Base-by-base conservation (phyloP, 1,140 invertebrate genomes). In the Euschistus heros region DNA sequence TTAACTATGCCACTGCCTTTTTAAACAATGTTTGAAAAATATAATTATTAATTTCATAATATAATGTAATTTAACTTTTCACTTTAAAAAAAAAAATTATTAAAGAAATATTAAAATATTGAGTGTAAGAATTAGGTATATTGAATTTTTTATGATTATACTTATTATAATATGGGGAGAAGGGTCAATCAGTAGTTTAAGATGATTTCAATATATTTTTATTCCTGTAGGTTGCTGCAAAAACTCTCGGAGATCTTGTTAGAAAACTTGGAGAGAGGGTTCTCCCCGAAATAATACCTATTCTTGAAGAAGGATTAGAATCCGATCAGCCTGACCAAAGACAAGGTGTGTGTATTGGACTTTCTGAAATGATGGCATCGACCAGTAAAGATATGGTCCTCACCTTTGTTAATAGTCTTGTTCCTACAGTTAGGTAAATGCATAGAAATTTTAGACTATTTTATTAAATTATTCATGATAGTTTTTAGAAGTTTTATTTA, bases 281-380 rank as follows among this genome's bases (percentile, higher is more conserved):
- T 13, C 73, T 99, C 65, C 95, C 94, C 0, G 95, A 98, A 79
- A 98, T 99, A 55, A 95, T 99, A 73, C 97, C 96, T 0, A 97
- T 99, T 73, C 77, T 99, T 52, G 94, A 99, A 76, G 82, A 85
- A 67, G 94, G 95, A 0, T 78, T 99, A 50, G 86, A 94, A 70
- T 97, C 93, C 0, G 86, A 93, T 57, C 83, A 89, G 57, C 76
- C 92, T 10, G 95, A 98, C 78, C 93, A 98, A 76, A 80, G 96
- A 30, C 93, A 98, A 77, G 97, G 96, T 71, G 97, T 99, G 14
- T 98, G 96, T 75, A 97, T 98, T 74, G 96, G 96, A 6, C 80
- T 99, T 1, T 93, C 92, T 0, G 97, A 99, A 82, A 99, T 99
- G 70, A 97, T 99, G 86, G 86, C 87, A 3, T 96, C 94, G 47